These are phyloP conservation scores for Temnothorax unifasciatus DNA, from an alignment of 2,888 invertebrate species.

Conservation along the genomic window DNA sequence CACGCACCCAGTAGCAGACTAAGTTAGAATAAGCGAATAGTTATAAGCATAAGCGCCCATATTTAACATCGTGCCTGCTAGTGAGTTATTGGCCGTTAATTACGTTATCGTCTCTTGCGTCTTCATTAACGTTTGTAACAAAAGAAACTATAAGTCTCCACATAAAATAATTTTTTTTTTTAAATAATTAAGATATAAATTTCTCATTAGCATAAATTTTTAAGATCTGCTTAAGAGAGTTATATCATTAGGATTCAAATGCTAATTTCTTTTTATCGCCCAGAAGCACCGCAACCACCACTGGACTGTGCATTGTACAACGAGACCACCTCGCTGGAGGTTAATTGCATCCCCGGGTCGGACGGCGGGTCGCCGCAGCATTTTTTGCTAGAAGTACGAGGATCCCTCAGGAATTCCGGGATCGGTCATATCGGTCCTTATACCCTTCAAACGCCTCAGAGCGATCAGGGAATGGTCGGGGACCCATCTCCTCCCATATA, in stretches of 20 bases:
- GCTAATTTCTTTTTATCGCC: conserved; percentile 17
- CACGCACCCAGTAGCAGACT: too few relatives aligned
- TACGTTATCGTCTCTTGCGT: not conserved
- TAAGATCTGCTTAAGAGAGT: not conserved
- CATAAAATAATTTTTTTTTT: not conserved
- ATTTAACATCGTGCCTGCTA: conserved; percentile 93
- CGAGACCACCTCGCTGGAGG: conserved; percentile 89
- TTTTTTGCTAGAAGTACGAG: conserved; percentile 92
- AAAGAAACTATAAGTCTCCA: not conserved
- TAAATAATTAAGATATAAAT: not conserved
- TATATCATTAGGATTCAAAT: not conserved
- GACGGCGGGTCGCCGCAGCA: conserved; percentile 94
- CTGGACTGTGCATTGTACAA: conserved; percentile 91
- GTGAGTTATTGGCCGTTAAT: conserved; percentile 86
- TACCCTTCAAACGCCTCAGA: conserved; percentile 84
- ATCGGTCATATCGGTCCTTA: conserved; percentile 81
- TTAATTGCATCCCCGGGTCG: conserved; percentile 92
- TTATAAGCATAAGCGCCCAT: conserved; percentile 79
- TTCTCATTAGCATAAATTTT: not conserved
- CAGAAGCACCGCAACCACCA: conserved; percentile 93
- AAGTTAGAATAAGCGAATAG: too few relatives aligned
- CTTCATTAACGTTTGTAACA: not conserved
- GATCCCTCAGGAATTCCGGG: conserved; percentile 78
- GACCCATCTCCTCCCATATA: conserved; percentile 80
- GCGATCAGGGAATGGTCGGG: conserved; percentile 76